Evolutionary conservation across 2,113 vertebrate genomes (phyloP), one percentile per base, ranked within the genome.

Genomic region (Ceyx melanurus): DNA sequence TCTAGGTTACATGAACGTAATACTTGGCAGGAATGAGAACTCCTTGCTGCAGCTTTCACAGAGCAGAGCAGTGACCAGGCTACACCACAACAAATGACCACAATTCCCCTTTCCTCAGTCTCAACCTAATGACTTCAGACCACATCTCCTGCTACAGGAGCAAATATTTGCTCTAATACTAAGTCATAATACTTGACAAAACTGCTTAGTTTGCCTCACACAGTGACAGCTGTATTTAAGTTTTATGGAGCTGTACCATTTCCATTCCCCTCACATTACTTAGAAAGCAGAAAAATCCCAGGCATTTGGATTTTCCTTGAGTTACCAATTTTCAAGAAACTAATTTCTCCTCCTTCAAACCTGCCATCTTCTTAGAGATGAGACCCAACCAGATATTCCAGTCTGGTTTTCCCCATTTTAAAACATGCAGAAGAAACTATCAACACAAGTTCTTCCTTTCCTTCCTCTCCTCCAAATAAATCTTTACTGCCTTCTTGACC

Each of bases 141-240:
- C 67, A 70, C 46, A 89, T 78, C 87, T 79, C 71, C 33, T 62
- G n/a, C n/a, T 65, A 56, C 48, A 87, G 29, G 11, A 87, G 48
- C 45, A 94, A 94, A 85, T 93, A 93, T 91, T 82, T 95, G 35
- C 35, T 35, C 35, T 35, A 35, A 35, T 35, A 35, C 60, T 57
- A 65, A 81, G 58, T 37, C 71, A 85, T 66, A 71, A 77, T 17
- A 89, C 51, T 43, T 50, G 9, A 85, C 46, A 62, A 28, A 89
- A 85, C 10, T 66, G 31, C 58, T 50, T 51, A 40, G 46, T 35
- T 64, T 54, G 45, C 19, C 35, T 82, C 66, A 77, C 13, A 7
- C 2, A 17, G n/a, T 33, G n/a, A 85, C 33, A 14, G 16, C 64
- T 37, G 22, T 43, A 48, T 11, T 60, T 23, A 80, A 54, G 42